Evolutionary conservation across 1,140 invertebrate genomes (phyloP).

Genomic region (Macrocentrus cingulum): DNA sequence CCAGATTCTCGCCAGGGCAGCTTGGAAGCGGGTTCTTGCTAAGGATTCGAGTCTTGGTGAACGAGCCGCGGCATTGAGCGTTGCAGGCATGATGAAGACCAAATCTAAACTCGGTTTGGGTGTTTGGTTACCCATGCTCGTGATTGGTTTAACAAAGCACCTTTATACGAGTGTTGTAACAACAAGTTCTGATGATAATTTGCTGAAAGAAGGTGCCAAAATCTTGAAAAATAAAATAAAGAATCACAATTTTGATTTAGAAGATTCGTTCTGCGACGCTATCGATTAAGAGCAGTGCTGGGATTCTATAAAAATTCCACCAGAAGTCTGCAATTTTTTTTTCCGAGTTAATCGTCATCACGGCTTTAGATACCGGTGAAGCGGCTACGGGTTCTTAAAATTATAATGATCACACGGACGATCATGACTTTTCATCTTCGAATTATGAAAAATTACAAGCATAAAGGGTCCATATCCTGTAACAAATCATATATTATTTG

Average conservation of each 20-base stretch:
- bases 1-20: too few relatives aligned
- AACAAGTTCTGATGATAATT: background rate
- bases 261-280: background rate
- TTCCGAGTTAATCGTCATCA: background rate
- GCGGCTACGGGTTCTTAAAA: background rate
- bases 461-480: conserved; percentile 3
- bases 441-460: background rate
- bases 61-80: too few relatives aligned
- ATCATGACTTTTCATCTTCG: too few relatives aligned
- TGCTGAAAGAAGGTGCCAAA: conserved; percentile 2
- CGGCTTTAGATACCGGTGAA: background rate
- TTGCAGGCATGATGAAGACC: too few relatives aligned
- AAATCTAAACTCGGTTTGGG: too few relatives aligned
- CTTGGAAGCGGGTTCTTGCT: too few relatives aligned
- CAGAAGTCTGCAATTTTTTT: background rate
- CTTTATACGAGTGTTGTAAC: background rate
- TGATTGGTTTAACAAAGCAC: too few relatives aligned
- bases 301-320: background rate
- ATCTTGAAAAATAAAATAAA: background rate
- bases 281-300: conserved; percentile 5
- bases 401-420: background rate
- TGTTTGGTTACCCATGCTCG: too few relatives aligned
- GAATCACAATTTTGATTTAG: background rate
- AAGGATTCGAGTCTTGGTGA: too few relatives aligned
- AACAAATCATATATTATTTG: conserved; percentile 12